Conservation (phyloP, 1,140 invertebrate genomes). For the Pseudomyrmex pallidus region DNA sequence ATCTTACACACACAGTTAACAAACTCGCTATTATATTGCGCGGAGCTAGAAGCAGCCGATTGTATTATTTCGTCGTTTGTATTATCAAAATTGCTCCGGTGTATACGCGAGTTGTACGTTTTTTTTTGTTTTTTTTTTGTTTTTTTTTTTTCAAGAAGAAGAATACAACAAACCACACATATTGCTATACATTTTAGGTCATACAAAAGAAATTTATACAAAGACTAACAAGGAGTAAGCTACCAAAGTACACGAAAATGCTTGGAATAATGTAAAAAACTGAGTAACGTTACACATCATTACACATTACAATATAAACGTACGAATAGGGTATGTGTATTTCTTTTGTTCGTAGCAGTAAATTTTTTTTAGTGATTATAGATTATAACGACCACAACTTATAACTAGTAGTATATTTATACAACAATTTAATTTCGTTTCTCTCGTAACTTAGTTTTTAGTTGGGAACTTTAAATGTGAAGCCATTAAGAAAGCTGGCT, state of each 20-base stretch:
- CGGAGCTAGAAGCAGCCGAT: conserved; percentile 74
- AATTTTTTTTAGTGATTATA: conserved; percentile 70
- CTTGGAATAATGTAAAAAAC: conserved; percentile 76
- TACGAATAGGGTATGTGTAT: conserved; percentile 69
- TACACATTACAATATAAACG: conserved; percentile 69
- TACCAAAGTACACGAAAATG: conserved; percentile 73
- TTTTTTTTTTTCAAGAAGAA: conserved; percentile 74
- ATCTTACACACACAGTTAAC: conserved; percentile 70
- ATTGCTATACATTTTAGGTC: conserved; percentile 76
- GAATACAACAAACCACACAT: conserved; percentile 84
- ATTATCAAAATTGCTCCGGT: conserved; percentile 72
- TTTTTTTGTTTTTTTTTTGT: too few species aligned
- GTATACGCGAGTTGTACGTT: conserved; percentile 72
- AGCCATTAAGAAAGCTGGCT: conserved; percentile 63
- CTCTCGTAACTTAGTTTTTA: conserved; percentile 61
- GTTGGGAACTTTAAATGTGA: conserved; percentile 68
- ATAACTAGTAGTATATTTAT: conserved; percentile 74
- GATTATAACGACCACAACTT: conserved; percentile 70
- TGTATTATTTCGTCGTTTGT: conserved; percentile 62
- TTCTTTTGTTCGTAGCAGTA: conserved; percentile 60
- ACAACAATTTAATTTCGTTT: conserved; percentile 71
- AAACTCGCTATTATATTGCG: conserved; percentile 75
- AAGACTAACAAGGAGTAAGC: conserved; percentile 72
- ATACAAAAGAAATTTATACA: conserved; percentile 73
- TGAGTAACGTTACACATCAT: conserved; percentile 73